phyloP scores from a whole-genome alignment of 2,797 vertebrate genomes.

The Loriculus beryllinus region DNA sequence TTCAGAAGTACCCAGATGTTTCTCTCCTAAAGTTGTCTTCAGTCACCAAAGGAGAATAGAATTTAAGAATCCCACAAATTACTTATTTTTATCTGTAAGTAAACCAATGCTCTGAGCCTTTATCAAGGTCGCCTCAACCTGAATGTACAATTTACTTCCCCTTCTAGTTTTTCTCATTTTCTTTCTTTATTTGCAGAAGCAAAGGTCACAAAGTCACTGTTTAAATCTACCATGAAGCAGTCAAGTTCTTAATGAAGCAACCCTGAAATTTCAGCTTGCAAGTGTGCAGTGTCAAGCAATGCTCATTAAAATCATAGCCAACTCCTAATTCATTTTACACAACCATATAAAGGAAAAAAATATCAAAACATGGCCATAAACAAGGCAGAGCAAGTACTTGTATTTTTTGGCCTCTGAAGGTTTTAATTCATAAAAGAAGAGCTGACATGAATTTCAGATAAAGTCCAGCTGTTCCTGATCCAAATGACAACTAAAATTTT shows the following conservation, averaged over 20 bases:
- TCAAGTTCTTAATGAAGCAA: neutral
- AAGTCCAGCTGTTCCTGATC: neutral
- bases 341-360: neutral
- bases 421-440: neutral
- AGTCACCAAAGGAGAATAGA: neutral
- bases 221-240: neutral
- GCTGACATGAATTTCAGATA: neutral
- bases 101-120: neutral
- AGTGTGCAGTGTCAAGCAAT: neutral
- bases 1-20: neutral
- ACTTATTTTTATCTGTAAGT: neutral
- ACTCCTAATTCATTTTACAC: neutral
- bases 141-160: neutral
- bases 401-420: neutral
- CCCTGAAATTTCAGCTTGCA: neutral
- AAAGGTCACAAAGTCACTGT: slow-evolving; percentile 2
- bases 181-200: neutral
- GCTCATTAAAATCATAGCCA: neutral
- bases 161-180: neutral
- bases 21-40: neutral
- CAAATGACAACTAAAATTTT: neutral
- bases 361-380: neutral
- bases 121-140: neutral
- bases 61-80: neutral
- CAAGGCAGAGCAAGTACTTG: neutral